Evolutionary conservation across 1,140 invertebrate species (phyloP), one percentile per base, ranked within the genome.

Genomic region (Penaeus chinensis): DNA sequence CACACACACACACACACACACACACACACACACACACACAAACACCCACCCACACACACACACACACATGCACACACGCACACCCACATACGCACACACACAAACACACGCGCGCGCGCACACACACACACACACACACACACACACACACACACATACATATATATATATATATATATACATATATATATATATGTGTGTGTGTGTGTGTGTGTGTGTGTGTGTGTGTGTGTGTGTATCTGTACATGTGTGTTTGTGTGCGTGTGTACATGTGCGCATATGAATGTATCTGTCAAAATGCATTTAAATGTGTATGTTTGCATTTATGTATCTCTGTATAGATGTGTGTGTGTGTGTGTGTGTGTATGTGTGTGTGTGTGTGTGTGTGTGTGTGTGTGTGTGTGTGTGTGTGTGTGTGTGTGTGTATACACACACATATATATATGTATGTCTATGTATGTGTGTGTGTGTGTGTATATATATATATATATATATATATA

Each of bases 401-500:
- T 65, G n/a, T 65, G n/a, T 65, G n/a, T 65, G n/a, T 65, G n/a
- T 65, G n/a, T 65, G n/a, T 65, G n/a, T 65, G n/a, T 65, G n/a
- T 65, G n/a, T 65, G n/a, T 65, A 65, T 65, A 65, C n/a, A 65
- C n/a, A 65, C n/a, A 65, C n/a, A 65, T 65, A 65, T 65, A 65
- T 65, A 65, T 66, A 66, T 66, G 24, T 66, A 66, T 66, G n/a
- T 65, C 19, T 65, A 66, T 66, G 11, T 66, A 66, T 66, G 24
- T 69, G 20, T 69, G 20, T 69, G 20, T 69, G 32, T 69, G 32
- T 69, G 22, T 69, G 22, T 18, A 69, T n/a, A 69, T n/a, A 69
- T 69, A 69, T n/a, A 69, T n/a, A 69, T n/a, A 69, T n/a, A 69
- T n/a, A 69, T n/a, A 69, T n/a, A 69, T n/a, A 69, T n/a, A 69